Percentiles rank a stretch among this genome's conserved stretches.
phyloP scores from a whole-genome alignment of 2,888 invertebrate species.

The Hyposoter dolosus region DNA sequence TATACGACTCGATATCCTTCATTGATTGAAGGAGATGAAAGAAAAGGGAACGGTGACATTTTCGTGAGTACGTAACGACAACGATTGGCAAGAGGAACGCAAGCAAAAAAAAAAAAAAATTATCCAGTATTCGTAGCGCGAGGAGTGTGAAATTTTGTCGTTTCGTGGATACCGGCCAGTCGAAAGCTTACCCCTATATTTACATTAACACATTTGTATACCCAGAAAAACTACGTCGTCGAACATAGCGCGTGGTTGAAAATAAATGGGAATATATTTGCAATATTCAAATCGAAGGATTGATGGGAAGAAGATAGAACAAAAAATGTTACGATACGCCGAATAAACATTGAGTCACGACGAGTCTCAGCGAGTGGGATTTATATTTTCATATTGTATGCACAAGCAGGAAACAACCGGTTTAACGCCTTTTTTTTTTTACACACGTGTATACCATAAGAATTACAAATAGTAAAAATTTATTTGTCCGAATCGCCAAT shows the following conservation, averaged over 20 bases:
- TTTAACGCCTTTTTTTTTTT: conserved; percentile 32
- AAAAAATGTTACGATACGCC: conserved; percentile 1
- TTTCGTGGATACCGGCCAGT: conserved; percentile 42
- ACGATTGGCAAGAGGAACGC: neutral
- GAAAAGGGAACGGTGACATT: neutral
- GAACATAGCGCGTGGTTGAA: neutral
- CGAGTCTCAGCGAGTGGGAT: conserved; percentile 4
- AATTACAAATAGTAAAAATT: conserved; percentile 36
- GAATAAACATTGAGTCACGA: conserved; percentile 13
- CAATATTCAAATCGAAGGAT: neutral
- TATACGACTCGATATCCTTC: neutral
- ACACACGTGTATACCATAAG: conserved; percentile 26
- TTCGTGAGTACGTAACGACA: conserved; percentile 8
- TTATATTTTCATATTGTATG: conserved; percentile 15
- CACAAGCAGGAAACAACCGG: conserved; percentile 38
- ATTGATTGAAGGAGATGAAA: neutral
- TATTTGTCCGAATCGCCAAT: conserved; percentile 50
- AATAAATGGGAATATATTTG: conserved; percentile 15
- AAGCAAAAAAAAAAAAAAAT: neutral
- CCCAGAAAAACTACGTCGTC: neutral
- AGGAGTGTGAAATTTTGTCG: conserved; percentile 15
- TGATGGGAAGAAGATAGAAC: neutral
- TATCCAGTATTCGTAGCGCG: neutral
- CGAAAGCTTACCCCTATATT: neutral
- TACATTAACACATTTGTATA: neutral